A percentile compares a stretch with the other conserved stretches of the same genome.
These are phyloP conservation scores for Nemotelus nigrinus DNA, from an alignment of 2,888 invertebrate species.

Conservation along the genomic window DNA sequence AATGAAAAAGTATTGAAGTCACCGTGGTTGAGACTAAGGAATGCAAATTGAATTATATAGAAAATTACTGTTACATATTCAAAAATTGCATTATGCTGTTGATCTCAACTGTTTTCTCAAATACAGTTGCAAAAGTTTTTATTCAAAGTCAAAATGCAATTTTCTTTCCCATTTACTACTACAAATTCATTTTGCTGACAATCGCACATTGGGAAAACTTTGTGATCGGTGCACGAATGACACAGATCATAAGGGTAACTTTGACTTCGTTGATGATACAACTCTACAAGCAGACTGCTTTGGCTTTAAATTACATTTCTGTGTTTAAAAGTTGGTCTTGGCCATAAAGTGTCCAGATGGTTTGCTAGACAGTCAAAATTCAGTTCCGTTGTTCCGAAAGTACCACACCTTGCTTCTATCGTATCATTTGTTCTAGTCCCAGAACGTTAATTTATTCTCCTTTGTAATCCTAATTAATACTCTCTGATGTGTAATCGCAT, in stretches of 20 bases:
- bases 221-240: background rate
- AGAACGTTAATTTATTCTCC: background rate
- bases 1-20: no score
- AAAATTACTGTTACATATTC: no score
- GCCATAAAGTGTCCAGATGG: background rate
- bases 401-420: background rate
- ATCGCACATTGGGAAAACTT: background rate
- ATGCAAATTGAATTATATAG: no score
- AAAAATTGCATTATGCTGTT: no score
- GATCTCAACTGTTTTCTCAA: no score
- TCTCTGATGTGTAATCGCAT: slow-evolving; percentile 46
- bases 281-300: background rate
- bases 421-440: background rate
- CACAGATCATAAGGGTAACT: background rate
- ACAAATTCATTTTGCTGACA: no score
- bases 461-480: slow-evolving; percentile 49
- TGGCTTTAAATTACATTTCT: slow-evolving; percentile 45
- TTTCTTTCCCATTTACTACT: no score
- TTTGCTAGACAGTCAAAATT: background rate
- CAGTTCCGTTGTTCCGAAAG: slow-evolving; percentile 3
- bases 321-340: slow-evolving; percentile 40
- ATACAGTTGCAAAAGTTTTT: no score
- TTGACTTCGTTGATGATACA: background rate
- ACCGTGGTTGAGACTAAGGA: no score
- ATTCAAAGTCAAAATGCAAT: no score